Evolutionary conservation across 2,113 vertebrate species (phyloP), one percentile per base, ranked within the genome.

Genomic region (Charadrius vociferus): DNA sequence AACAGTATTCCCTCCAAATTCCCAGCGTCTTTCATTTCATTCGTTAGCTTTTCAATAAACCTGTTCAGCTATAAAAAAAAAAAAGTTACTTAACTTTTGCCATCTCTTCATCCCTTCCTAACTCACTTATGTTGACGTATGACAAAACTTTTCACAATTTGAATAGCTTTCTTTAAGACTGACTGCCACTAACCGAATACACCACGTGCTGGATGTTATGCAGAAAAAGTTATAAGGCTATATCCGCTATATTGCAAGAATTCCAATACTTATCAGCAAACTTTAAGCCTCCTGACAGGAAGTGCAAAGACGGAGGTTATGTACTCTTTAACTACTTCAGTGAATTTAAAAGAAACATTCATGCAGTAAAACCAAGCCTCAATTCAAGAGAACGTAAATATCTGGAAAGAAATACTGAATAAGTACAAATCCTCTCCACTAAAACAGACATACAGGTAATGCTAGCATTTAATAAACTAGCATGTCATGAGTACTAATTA

Each of bases 1-100:
- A 99, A 97, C 61, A 99, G 98, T 96, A 99, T 99, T 81, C 99
- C 99, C 97, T 99, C 99, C 96, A 99, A 98, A 98, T 99, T 99
- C 16, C 99, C 99, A 39, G 97, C 98, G 21, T 99, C 99, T 96
- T 99, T 99, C 99, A 99, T 99, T 97, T 99, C 99, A 94, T 98
- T 98, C 9, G 99, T 99, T 93, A 99, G 97, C 88, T 99, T 99
- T 95, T 99, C 99, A 15, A 99, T 98, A 97, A 99, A 99, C 52
- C 99, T 99, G 83, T 99, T 99, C 92, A 99, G 97, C 99, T 99
- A 93, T 21, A 93, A 29, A 71, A 71, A 70, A 56, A 83, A 75
- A 24, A 83, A 79, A 81, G 23, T 81, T 63, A 79, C 3, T 94
- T 88, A 32, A 56, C 14, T 72, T 68, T 30, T 62, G 20, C 26